Base-by-base conservation (phyloP, 2,113 vertebrate species). In the Promerops cafer region DNA sequence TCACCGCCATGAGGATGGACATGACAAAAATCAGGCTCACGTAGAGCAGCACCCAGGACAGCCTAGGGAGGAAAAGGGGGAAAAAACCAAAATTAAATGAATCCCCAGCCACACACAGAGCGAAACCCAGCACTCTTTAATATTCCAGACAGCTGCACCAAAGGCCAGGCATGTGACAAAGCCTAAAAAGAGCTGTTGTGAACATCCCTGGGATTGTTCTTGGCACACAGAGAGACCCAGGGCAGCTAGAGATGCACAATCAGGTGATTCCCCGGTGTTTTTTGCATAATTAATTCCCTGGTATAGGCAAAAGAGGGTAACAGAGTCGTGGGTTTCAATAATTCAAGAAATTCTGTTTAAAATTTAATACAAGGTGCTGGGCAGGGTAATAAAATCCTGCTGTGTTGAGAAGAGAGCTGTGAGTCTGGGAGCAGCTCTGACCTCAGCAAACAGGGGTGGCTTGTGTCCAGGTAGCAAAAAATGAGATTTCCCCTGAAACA, bases 21-120 rank as follows among this genome's bases (percentile, higher is more conserved):
- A 99, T 99, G 81, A 98, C 97, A 70, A 99, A 99, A 64, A 99
- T 99, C 95, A 99, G 97, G 42, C 97, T 98, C 5, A 98, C 95
- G 42, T 99, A 99, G n/a, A 99, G 98, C 45, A 99, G 98, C 60
- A 99, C 99, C 99, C 99, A 99, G 2, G 99, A 99, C 54, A 99
- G 98, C 99, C 99, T 99, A 95, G 22, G 94, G 93, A 87, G 26
- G 18, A 59, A 86, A 47, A 1, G 0, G 2, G 23, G 17, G 21
- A 16, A 47, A 45, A 22, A 94, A 71, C 15, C 54, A n/a, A 23
- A 28, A 40, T 20, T 39, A 11, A 57, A 40, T 22, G 19, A 49
- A 74, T 9, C 19, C 70, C n/a, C 82, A 85, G 23, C 59, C 54
- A 21, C 12, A 35, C 11, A 75, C 49, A 39, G 1, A 91, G 30